Evolutionary conservation across 2,888 invertebrate species (phyloP), one percentile per base, ranked within the genome.

Genomic region (Euproctis similis): DNA sequence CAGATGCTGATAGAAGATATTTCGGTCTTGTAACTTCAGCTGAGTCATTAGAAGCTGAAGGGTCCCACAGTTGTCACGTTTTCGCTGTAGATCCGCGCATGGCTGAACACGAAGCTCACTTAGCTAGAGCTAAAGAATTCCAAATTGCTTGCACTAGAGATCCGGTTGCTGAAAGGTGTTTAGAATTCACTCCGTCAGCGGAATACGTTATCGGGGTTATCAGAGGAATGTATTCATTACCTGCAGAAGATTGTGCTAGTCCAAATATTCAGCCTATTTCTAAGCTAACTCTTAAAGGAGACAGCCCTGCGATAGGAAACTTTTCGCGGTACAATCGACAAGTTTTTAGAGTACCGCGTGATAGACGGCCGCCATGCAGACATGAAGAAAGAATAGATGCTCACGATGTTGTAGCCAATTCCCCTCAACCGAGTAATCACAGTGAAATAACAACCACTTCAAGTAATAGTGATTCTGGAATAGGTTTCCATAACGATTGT

Each of bases 401-500:
- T 9, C 82, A 85, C 14, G 86, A 86, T 30, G 77, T 87, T 24
- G 73, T 88, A 1, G 91, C 92, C 0, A 90, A 92, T 53, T 95
- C 95, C 0, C 94, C 95, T 0, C 94, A 94, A 48, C 94, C 94
- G 0, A 94, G 94, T 61, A 91, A 90, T 54, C 90, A 92, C 37
- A 93, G 93, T 54, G 93, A 92, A 46, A 87, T 92, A 5, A 92
- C 92, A 0, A 91, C 91, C 0, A 92, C 94, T 10, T 96, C 95
- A 0, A 96, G 95, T 50, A 97, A 96, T 67, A 96, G 96, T 31
- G 97, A 97, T 66, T 97, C 96, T 1, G 97, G 97, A 0, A 96
- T 97, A 36, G 97, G 97, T 0, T 96, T 96, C 55, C 90, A 95
- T 42, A 96, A 96, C 53, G 95, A 96, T 53, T 92, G 92, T 52